Evolutionary conservation across 2,113 vertebrate genomes (phyloP), one percentile per base, ranked within the genome.

Genomic region (Clarias batrachus): DNA sequence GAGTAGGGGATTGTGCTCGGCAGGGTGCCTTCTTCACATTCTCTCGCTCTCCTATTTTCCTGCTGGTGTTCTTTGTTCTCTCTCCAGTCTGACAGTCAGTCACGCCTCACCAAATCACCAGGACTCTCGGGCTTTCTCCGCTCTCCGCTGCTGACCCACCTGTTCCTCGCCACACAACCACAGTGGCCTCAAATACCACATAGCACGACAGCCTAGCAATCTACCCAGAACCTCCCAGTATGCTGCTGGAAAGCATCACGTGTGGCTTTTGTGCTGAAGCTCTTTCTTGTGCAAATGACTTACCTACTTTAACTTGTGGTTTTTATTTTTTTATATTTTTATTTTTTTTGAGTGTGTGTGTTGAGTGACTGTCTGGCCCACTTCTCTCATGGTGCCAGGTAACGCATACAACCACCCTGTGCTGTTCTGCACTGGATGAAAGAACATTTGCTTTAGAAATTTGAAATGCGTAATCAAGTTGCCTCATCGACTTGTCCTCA

Each of bases 61-160:
- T 85, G 82, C 77, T 81, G 66, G 70, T 88, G 78, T 65, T 74
- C 83, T 85, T 88, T 88, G 87, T 85, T 88, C 87, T 82, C 25
- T 66, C 79, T 88, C 70, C 83, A 76, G 52, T 82, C 87, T 85
- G 62, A 71, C 83, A 88, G 68, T 74, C 87, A 76, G 83, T 82
- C 84, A 76, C 48, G 78, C 68, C 23, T 84, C 77, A 74, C 74
- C 79, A 88, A 74, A 81, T 81, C 83, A 82, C 79, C 79, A 63
- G 79, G 92, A 91, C 91, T 54, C 59, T 91, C 81, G 59, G 62
- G 78, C 90, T 87, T 87, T 91, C 88, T 88, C 86, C 62, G 88
- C 86, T 82, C 76, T 83, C 87, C 62, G 77, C 85, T 73, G 65
- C 85, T 81, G 85, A 86, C 63, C 85, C 85, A 80, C 85, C 85